Percentiles rank a stretch among this genome's conserved stretches.
Evolutionary conservation across 2,888 invertebrate genomes (phyloP).

Genomic region (Agonopterix arenella): DNA sequence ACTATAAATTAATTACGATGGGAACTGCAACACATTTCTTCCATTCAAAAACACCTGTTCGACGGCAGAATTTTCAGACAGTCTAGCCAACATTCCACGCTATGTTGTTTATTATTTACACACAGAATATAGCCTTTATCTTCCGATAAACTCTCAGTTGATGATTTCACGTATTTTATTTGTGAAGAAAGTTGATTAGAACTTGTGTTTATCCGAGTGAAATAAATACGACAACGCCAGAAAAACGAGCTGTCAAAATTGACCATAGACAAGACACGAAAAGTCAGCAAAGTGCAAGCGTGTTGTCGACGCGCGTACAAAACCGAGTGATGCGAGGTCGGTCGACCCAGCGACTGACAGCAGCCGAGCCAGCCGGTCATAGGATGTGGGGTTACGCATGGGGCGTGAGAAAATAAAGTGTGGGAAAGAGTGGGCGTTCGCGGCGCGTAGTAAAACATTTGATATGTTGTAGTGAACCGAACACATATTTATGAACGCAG

Average conservation of each 20-base stretch:
- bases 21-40: conserved; percentile 72
- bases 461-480: conserved; percentile 72
- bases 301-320: conserved; percentile 50
- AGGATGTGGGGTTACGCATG: conserved; percentile 84
- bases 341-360: conserved; percentile 42
- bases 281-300: conserved; percentile 37
- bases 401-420: conserved; percentile 90
- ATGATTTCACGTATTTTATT: conserved; percentile 18
- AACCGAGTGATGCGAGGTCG: conserved; percentile 35
- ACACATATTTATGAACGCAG: conserved; percentile 61
- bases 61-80: conserved; percentile 82
- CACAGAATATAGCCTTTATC: conserved; percentile 12
- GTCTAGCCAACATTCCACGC: conserved; percentile 62
- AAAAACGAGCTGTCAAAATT: conserved; percentile 63
- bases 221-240: conserved; percentile 67
- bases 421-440: conserved; percentile 87
- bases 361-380: conserved; percentile 26
- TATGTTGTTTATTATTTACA: conserved; percentile 25
- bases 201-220: conserved; percentile 52
- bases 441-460: conserved; percentile 78
- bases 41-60: conserved; percentile 89
- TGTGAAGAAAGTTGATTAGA: conserved; percentile 28
- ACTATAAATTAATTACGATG: conserved; percentile 70
- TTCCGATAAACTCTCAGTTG: conserved; percentile 16
- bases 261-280: conserved; percentile 63